Evolutionary conservation across 2,113 vertebrate genomes (phyloP).

Genomic region (Lepisosteus osseus): DNA sequence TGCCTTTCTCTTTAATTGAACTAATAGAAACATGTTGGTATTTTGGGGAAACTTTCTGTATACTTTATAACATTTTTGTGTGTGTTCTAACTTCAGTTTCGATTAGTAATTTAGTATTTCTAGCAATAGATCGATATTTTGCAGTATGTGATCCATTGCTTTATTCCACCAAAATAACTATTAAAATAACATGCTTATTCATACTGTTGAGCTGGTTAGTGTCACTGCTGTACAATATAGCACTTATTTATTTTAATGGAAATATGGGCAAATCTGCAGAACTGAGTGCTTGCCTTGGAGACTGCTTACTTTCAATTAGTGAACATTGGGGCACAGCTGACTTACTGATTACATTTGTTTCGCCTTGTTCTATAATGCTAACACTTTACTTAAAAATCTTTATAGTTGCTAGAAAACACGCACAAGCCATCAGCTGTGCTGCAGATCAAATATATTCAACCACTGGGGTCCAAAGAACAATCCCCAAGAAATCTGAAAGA

Average conservation of each 20-base stretch:
- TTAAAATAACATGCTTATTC: background rate
- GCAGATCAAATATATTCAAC: constrained; percentile 6
- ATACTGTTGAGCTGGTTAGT: constrained; percentile 12
- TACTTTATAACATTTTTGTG: constrained; percentile 8
- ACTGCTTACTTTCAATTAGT: constrained; percentile 5
- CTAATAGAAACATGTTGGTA: constrained; percentile 21
- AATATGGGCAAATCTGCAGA: background rate
- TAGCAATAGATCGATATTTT: constrained; percentile 19
- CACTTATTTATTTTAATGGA: constrained; percentile 9
- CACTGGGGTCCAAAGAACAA: background rate
- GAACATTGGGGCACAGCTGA: background rate
- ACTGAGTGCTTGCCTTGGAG: constrained; percentile 7
- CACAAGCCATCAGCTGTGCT: background rate
- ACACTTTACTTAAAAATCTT: constrained; percentile 15
- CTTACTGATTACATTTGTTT: background rate
- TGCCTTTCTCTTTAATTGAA: background rate
- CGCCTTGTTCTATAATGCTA: constrained; percentile 12
- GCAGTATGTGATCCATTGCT: constrained; percentile 17
- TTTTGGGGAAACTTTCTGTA: constrained; percentile 15
- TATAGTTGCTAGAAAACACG: constrained; percentile 14
- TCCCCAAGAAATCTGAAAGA: background rate
- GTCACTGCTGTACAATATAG: constrained; percentile 1
- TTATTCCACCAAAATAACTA: constrained; percentile 12
- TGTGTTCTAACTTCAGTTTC: constrained; percentile 9
- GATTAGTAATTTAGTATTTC: constrained; percentile 8